Conservation (phyloP, 2,113 vertebrate species). For the Clarias batrachus region DNA sequence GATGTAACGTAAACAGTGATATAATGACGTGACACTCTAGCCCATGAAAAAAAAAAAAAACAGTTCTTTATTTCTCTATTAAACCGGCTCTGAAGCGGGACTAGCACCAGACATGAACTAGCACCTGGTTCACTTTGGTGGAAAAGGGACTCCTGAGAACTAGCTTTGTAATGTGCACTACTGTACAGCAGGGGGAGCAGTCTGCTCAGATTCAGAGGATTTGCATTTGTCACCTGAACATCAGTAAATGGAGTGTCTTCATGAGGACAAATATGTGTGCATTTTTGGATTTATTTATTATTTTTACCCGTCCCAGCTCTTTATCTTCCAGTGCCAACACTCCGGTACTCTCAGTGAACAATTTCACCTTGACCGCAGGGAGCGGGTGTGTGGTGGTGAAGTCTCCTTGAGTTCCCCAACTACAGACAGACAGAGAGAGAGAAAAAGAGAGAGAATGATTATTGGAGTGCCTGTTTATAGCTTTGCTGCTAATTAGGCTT, state of each 20-base stretch:
- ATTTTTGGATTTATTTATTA: not conserved
- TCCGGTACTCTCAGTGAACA: conserved; percentile 96
- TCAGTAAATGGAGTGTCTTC: not conserved
- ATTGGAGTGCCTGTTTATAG: conserved; percentile 1
- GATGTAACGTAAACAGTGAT: no score
- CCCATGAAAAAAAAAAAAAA: no score
- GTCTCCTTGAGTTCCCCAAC: conserved; percentile 98
- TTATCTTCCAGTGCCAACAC: conserved; percentile 97
- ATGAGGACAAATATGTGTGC: not conserved
- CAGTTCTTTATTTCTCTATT: no score
- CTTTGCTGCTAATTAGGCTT: conserved; percentile 15
- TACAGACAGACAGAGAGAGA: conserved; percentile 63
- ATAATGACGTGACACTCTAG: no score
- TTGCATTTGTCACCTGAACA: not conserved
- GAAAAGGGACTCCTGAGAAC: no score
- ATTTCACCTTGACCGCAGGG: conserved; percentile 96
- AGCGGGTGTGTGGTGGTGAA: conserved; percentile 94
- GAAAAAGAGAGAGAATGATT: not conserved
- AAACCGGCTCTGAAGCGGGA: no score
- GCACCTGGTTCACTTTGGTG: no score
- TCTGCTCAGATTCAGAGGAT: not conserved
- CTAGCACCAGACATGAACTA: no score
- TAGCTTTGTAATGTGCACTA: not conserved
- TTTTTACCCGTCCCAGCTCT: conserved; percentile 89
- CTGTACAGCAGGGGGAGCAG: not conserved